Evolutionary conservation across 2,113 vertebrate genomes (phyloP).

Genomic region (Callochromis pleurospilus): DNA sequence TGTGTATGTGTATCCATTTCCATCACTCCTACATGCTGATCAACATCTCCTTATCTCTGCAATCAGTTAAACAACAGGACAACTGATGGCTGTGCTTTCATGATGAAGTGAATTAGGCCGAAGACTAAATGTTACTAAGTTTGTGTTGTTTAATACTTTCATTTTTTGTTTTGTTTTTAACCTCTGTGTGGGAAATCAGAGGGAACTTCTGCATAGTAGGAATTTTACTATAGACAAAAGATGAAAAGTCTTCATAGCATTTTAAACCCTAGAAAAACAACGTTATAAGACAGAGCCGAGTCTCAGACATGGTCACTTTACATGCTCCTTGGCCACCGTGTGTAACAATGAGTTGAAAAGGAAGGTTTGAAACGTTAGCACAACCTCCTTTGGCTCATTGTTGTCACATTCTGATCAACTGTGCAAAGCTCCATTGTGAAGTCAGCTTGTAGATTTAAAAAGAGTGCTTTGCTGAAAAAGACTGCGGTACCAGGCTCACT

Average conservation of each 20-base stretch:
- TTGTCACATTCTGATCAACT: not conserved
- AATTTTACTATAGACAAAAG: not conserved
- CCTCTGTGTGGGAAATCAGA: not conserved
- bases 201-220: not conserved
- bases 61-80: not conserved
- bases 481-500: not conserved
- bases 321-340: not conserved
- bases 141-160: not conserved
- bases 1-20: not conserved
- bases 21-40: conserved; percentile 13
- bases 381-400: not conserved
- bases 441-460: not conserved
- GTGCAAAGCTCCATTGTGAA: not conserved
- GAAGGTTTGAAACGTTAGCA: not conserved
- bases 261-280: not conserved
- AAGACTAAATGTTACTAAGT: not conserved
- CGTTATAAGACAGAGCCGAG: not conserved
- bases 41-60: not conserved
- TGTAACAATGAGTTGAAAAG: not conserved
- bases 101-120: not conserved
- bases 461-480: not conserved
- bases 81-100: not conserved
- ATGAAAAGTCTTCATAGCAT: not conserved
- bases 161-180: not conserved
- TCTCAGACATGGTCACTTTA: not conserved